phyloP scores from a whole-genome alignment of 2,797 vertebrate genomes.

The Lepus townsendii region DNA sequence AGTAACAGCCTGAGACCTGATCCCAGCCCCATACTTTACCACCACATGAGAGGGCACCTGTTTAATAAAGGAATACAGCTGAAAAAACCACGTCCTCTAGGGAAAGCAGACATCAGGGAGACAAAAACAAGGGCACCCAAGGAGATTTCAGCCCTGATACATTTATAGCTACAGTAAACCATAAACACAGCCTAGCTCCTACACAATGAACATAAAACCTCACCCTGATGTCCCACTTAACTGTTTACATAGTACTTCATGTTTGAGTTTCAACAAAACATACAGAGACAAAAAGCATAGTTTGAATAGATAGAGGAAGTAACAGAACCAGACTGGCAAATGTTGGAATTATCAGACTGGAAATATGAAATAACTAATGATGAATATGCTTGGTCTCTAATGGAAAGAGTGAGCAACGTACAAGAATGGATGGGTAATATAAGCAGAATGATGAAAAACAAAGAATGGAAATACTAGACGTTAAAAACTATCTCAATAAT shows the following conservation, averaged over 20 bases:
- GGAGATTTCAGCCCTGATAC: not conserved
- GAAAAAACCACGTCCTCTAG: not conserved
- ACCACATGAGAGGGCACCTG: not conserved
- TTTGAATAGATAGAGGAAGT: not conserved
- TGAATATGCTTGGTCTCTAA: not conserved
- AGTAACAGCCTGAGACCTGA: not conserved
- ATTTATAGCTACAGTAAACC: not conserved
- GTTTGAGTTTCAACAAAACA: not conserved
- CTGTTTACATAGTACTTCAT: not conserved
- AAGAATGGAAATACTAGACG: not conserved
- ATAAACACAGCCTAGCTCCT: not conserved
- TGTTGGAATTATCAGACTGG: not conserved
- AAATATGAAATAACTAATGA: not conserved
- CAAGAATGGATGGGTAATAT: not conserved
- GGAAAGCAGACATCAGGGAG: not conserved
- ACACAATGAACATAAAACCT: not conserved
- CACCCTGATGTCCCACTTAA: not conserved
- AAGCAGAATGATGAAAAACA: constrained; percentile 13
- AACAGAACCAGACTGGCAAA: not conserved
- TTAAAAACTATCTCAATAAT: not conserved
- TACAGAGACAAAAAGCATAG: not conserved
- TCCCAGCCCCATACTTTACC: not conserved
- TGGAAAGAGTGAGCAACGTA: not conserved
- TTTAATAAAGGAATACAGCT: not conserved
- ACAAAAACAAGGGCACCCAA: not conserved